Evolutionary conservation across 2,888 invertebrate species (phyloP), one percentile per base, ranked within the genome.

Genomic region (Druceiella hillmani): DNA sequence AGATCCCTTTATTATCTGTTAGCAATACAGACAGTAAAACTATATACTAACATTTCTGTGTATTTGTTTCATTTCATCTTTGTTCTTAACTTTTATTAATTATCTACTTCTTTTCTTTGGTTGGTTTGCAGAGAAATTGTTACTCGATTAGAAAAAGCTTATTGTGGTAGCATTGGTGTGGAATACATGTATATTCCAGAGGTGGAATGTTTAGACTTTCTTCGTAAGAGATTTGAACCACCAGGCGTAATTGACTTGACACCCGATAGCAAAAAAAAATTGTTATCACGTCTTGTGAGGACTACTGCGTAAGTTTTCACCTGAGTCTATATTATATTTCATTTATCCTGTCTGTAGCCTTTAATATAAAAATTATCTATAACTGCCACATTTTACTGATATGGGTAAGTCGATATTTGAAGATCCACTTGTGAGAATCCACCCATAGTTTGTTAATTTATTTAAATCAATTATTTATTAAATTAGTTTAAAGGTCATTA

Each of bases 101-200:
- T n/a, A n/a, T n/a, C n/a, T n/a, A n/a, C n/a, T n/a, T n/a, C n/a
- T n/a, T n/a, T n/a, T n/a, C n/a, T n/a, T n/a, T n/a, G n/a, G n/a
- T n/a, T n/a, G n/a, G n/a, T n/a, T n/a, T n/a, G n/a, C n/a, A 69
- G 78, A 41, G 84, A 87, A 53, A 87, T 87, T 48, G 67, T 87
- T 29, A 50, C 52, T 2, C 69, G 83, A 1, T 60, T 86, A 16
- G 81, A 85, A 72, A 55, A 64, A 15, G 74, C 75, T 13, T 87
- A 87, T 60, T 87, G 87, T 56, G 60, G 73, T 4, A 71, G 79
- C 22, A 83, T 87, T 44, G 87, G 87, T 32, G 71, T 79, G 3
- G 87, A 87, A 58, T 87, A 78, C 62, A 84, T 85, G 84, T 84
- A 84, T 54, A 67, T 85, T 49, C 80, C 78, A 56, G 79, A 80